Conservation (phyloP, 1,140 invertebrate species). For the Drosophila nigrodunni region DNA sequence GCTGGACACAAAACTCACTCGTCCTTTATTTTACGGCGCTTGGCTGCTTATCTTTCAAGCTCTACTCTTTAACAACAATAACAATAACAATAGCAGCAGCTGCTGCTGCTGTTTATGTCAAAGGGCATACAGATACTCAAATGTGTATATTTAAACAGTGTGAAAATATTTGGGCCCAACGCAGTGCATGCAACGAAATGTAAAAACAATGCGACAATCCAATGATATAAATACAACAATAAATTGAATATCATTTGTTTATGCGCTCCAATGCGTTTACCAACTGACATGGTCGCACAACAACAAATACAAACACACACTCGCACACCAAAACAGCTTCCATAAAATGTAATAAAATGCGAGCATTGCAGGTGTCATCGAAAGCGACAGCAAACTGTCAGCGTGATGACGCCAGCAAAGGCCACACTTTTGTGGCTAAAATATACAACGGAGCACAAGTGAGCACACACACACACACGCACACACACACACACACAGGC, state of each 20-base stretch:
- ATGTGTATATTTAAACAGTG: background rate
- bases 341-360: conserved; percentile 80
- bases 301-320: conserved; percentile 22
- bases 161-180: conserved; percentile 45
- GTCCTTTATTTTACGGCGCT: conserved; percentile 12
- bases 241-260: conserved; percentile 83
- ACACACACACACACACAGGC: conserved; percentile 5
- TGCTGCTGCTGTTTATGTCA: background rate
- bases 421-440: conserved; percentile 77
- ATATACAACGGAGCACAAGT: conserved; percentile 55
- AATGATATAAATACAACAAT: conserved; percentile 66
- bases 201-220: conserved; percentile 46
- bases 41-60: conserved; percentile 45
- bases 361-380: conserved; percentile 76
- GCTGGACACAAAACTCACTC: conserved; percentile 35
- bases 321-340: conserved; percentile 14
- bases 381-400: conserved; percentile 69
- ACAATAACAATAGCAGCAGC: background rate
- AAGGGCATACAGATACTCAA: background rate
- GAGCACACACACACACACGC: background rate
- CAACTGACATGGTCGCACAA: conserved; percentile 66
- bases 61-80: background rate
- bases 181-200: conserved; percentile 12
- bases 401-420: conserved; percentile 51
- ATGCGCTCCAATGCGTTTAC: conserved; percentile 73